Conservation (phyloP, 2,797 vertebrate species). For the Tragelaphus eurycerus region DNA sequence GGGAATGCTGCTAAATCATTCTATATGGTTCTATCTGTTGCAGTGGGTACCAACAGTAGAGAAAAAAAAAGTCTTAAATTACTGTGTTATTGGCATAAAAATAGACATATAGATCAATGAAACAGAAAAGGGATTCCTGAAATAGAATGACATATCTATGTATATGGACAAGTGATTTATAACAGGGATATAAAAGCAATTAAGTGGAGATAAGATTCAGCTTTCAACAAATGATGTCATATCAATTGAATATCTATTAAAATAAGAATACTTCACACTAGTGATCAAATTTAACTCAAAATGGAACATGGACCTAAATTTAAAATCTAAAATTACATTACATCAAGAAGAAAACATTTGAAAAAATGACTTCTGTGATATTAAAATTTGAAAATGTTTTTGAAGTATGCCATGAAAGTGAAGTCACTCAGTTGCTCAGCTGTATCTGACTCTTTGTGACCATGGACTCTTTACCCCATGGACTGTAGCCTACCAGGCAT, state of each 20-base stretch:
- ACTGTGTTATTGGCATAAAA: background rate
- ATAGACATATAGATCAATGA: background rate
- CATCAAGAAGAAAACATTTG: background rate
- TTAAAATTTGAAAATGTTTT: background rate
- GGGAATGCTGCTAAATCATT: background rate
- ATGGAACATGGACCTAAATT: background rate
- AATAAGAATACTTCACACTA: background rate
- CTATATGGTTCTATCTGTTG: background rate
- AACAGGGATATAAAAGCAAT: background rate
- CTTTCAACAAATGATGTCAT: background rate
- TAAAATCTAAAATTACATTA: background rate
- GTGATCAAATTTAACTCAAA: background rate
- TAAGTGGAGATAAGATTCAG: background rate
- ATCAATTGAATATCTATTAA: background rate
- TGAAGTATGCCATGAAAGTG: background rate
- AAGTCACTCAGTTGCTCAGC: background rate
- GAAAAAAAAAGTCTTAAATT: background rate
- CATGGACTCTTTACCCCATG: background rate
- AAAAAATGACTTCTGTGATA: background rate
- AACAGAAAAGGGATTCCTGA: background rate
- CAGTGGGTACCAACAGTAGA: background rate
- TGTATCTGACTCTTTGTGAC: background rate
- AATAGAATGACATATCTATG: background rate
- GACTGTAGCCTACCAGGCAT: background rate
- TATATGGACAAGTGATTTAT: background rate